A percentile compares a stretch with the other conserved stretches of the same genome.
Conservation (phyloP, 1,140 invertebrate species). For the Gonatopus flavifemur region DNA sequence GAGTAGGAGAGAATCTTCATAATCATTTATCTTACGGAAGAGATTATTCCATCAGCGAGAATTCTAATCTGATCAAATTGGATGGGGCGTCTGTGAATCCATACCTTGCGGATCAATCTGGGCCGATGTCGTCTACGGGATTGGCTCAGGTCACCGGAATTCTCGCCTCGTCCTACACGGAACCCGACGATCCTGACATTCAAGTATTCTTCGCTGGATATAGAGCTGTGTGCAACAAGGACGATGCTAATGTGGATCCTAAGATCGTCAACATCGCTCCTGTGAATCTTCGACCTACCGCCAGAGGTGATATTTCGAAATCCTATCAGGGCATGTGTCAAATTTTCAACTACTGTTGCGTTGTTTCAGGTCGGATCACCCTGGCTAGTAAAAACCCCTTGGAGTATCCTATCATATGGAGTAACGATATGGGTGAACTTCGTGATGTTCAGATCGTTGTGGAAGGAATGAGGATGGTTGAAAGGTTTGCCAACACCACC, state of each 20-base stretch:
- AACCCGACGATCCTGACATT: constrained; percentile 50
- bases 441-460: constrained; percentile 52
- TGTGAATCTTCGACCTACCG: constrained; percentile 72
- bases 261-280: constrained; percentile 60
- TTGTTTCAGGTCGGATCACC: constrained; percentile 57
- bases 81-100: constrained; percentile 7
- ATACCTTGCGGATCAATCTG: constrained; percentile 62
- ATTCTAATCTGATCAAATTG: background rate
- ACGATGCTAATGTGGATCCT: constrained; percentile 31
- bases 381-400: constrained; percentile 57
- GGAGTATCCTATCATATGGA: constrained; percentile 61
- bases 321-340: background rate
- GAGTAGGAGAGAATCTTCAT: constrained; percentile 63
- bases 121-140: constrained; percentile 76
- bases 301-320: constrained; percentile 64
- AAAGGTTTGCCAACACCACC: constrained; percentile 36
- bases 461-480: constrained; percentile 43
- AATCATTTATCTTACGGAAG: constrained; percentile 48
- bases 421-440: constrained; percentile 60
- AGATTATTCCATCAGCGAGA: constrained; percentile 25
- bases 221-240: constrained; percentile 43
- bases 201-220: constrained; percentile 57
- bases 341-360: background rate
- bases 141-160: constrained; percentile 64
- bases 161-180: constrained; percentile 61